Evolutionary conservation across 2,113 vertebrate species (phyloP).

Genomic region (Okapia johnstoni): DNA sequence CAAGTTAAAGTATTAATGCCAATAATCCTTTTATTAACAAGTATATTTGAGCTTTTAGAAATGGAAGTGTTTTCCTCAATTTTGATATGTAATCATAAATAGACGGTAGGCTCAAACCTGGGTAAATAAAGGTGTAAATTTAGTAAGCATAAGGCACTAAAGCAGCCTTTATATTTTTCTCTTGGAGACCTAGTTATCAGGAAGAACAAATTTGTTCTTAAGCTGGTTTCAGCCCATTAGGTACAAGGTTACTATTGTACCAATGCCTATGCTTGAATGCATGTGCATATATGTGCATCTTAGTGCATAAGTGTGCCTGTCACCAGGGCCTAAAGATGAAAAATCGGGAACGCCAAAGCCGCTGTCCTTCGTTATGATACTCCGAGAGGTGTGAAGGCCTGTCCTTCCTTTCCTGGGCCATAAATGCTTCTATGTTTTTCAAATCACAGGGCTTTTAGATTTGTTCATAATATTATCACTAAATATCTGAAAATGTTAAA

Average conservation of each 20-base stretch:
- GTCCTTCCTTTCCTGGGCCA: constrained; percentile 57
- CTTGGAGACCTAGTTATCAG: constrained; percentile 75
- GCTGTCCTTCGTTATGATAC: not conserved
- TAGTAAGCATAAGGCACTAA: constrained; percentile 75
- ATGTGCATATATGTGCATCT: constrained; percentile 77
- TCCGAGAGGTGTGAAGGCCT: not conserved
- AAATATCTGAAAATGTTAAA: constrained; percentile 76
- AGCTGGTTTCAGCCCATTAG: constrained; percentile 77
- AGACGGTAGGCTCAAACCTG: constrained; percentile 62
- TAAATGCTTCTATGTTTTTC: constrained; percentile 35
- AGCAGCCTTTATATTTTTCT: constrained; percentile 76
- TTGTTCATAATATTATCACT: constrained; percentile 70
- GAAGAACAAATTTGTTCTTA: constrained; percentile 72
- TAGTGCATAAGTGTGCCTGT: constrained; percentile 80
- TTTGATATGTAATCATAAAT: constrained; percentile 62
- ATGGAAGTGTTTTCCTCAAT: constrained; percentile 60
- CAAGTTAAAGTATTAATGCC: constrained; percentile 61
- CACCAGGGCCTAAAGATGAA: constrained; percentile 66
- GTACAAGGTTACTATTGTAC: constrained; percentile 70
- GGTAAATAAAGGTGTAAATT: constrained; percentile 68
- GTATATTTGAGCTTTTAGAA: constrained; percentile 56
- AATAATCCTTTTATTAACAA: constrained; percentile 62
- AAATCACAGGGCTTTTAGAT: constrained; percentile 70
- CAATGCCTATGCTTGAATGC: constrained; percentile 68
- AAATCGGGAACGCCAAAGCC: constrained; percentile 46